A percentile compares a stretch with the other conserved stretches of the same genome.
These are phyloP conservation scores for Isurus oxyrinchus DNA, from an alignment of 2,113 vertebrate species.

Conservation along the genomic window DNA sequence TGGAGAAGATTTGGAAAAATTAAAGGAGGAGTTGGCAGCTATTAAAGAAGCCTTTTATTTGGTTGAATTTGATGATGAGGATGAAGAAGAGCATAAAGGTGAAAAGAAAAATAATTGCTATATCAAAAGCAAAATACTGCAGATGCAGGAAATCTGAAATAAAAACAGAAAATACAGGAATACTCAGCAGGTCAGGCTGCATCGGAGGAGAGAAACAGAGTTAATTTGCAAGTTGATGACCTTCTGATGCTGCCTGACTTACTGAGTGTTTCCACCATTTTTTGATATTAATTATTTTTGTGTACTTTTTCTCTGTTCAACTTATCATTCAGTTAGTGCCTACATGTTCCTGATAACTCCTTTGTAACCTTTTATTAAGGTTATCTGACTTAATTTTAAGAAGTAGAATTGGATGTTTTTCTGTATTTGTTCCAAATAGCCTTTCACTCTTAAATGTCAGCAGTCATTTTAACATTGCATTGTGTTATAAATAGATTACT, in stretches of 20 bases:
- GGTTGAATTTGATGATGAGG: conserved; percentile 86
- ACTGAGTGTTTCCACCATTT: neutral
- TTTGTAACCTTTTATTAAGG: neutral
- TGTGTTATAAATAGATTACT: neutral
- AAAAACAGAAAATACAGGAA: neutral
- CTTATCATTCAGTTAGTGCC: neutral
- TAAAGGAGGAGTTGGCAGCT: conserved; percentile 68
- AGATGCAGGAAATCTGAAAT: neutral
- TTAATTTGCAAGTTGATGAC: neutral
- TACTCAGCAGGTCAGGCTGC: neutral
- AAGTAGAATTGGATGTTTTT: neutral
- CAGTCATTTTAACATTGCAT: neutral
- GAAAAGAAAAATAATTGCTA: neutral
- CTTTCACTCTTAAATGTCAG: neutral
- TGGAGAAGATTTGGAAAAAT: conserved; percentile 63
- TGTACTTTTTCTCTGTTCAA: neutral
- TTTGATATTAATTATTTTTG: neutral
- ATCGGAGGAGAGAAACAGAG: no score
- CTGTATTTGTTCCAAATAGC: neutral
- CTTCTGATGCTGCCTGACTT: neutral
- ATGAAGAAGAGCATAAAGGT: conserved; percentile 80
- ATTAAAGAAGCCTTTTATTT: conserved; percentile 81
- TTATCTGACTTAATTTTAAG: neutral
- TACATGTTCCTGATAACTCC: neutral
- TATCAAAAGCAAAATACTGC: neutral